Conservation (phyloP, 2,113 vertebrate species). For the Melozone crissalis region DNA sequence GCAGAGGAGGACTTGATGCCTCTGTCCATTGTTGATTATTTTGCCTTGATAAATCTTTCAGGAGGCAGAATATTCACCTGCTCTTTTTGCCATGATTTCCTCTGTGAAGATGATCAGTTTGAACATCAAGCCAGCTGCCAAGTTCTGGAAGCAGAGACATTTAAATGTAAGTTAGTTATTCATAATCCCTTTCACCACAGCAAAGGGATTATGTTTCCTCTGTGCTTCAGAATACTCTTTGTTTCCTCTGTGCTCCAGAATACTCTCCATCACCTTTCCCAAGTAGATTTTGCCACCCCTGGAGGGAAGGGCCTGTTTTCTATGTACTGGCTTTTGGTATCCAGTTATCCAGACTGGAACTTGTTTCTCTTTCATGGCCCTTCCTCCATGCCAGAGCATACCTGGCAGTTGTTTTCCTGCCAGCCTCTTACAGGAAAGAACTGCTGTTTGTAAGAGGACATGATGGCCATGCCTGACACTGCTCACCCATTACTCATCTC, state of each 20-base stretch:
- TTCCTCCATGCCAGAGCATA: background rate
- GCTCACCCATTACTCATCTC: background rate
- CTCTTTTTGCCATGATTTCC: slow-evolving; percentile 94
- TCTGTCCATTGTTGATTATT: background rate
- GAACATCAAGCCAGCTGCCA: slow-evolving; percentile 99
- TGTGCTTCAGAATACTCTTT: background rate
- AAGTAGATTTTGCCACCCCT: background rate
- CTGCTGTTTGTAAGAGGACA: background rate
- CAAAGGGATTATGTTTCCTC: background rate
- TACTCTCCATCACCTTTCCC: background rate
- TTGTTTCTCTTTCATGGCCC: background rate
- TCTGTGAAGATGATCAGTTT: slow-evolving; percentile 99
- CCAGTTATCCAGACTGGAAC: background rate
- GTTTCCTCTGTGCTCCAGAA: background rate
- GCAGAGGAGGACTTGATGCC: background rate
- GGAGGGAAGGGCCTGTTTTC: background rate
- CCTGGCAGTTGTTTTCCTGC: background rate
- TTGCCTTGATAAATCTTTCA: slow-evolving; percentile 61
- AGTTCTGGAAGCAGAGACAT: slow-evolving; percentile 95
- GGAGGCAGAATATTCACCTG: slow-evolving; percentile 96
- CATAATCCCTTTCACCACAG: background rate
- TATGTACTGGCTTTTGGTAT: background rate
- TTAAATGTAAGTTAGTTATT: slow-evolving; percentile 88
- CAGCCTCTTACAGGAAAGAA: background rate
- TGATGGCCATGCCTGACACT: fast-evolving